Percentiles rank a stretch among this genome's conserved stretches.
Conservation (phyloP, 2,797 vertebrate genomes). For the Spinibarbus caldwelli region DNA sequence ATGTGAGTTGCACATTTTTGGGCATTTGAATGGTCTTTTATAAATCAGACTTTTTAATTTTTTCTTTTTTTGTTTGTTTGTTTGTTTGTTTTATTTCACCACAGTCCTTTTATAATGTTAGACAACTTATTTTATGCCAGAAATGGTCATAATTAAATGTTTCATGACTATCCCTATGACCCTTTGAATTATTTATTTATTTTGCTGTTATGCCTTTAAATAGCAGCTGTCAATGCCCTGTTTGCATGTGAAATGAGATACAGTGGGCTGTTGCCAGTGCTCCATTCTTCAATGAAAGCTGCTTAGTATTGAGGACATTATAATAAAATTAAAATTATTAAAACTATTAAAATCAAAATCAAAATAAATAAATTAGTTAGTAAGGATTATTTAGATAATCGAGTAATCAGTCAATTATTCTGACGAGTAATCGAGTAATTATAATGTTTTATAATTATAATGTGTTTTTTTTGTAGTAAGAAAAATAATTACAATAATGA, state of each 20-base stretch:
- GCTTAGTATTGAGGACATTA: neutral
- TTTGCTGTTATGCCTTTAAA: neutral
- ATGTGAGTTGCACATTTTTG: neutral
- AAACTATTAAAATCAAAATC: neutral
- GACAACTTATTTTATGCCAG: neutral
- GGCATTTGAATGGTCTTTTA: neutral
- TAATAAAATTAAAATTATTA: neutral
- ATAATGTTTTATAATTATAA: neutral
- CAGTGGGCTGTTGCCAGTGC: neutral
- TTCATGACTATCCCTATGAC: neutral
- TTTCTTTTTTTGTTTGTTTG: neutral
- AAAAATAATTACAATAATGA: too few relatives aligned
- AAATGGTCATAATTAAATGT: neutral
- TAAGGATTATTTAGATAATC: neutral
- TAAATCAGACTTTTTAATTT: neutral
- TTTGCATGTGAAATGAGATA: constrained; percentile 7
- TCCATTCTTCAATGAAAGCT: neutral
- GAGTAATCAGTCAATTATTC: neutral
- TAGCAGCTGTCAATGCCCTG: neutral
- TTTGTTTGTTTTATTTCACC: neutral
- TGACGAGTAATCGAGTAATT: neutral
- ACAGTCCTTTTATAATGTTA: neutral
- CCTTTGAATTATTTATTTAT: neutral
- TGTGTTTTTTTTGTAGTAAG: too few relatives aligned
- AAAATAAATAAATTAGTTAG: neutral